Conservation (phyloP, 2,797 vertebrate species). For the Sebastes miniatus region DNA sequence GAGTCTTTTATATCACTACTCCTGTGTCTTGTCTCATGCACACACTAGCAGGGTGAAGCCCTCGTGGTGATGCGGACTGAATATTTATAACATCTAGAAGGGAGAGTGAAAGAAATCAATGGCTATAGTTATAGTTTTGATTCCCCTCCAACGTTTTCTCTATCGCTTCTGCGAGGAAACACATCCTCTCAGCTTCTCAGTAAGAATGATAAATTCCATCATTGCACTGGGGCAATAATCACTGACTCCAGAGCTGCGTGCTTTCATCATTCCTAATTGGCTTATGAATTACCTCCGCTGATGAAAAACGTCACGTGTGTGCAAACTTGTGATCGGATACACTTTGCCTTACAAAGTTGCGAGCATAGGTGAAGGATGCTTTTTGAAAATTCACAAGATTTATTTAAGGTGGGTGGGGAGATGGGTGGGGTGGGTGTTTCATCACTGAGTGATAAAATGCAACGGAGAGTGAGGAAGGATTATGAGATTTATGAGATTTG, state of each 20-base stretch:
- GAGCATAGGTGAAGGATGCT: neutral
- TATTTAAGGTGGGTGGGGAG: neutral
- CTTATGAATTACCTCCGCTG: slow-evolving; percentile 68
- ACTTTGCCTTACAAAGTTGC: slow-evolving; percentile 50
- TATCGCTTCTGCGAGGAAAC: slow-evolving; percentile 13
- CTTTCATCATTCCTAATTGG: slow-evolving; percentile 68
- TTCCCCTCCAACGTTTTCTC: slow-evolving; percentile 10
- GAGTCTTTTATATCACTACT: slow-evolving; percentile 5
- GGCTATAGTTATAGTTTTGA: slow-evolving; percentile 23
- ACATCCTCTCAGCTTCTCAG: slow-evolving; percentile 26
- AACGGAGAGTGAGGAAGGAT: slow-evolving; percentile 60
- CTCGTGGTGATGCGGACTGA: slow-evolving; percentile 1
- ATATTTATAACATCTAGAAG: slow-evolving; percentile 26
- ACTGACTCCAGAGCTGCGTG: slow-evolving; percentile 53
- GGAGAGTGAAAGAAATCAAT: slow-evolving; percentile 26
- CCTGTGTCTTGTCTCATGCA: neutral
- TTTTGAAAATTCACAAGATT: slow-evolving; percentile 11
- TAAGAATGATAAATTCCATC: slow-evolving; percentile 62
- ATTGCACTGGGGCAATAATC: slow-evolving; percentile 52
- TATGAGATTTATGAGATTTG: slow-evolving; percentile 76
- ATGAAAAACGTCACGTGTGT: slow-evolving; percentile 60
- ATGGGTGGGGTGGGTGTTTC: neutral
- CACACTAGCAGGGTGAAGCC: neutral
- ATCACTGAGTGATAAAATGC: slow-evolving; percentile 67
- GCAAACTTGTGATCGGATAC: slow-evolving; percentile 55